Evolutionary conservation across 2,113 vertebrate genomes (phyloP).

Genomic region (Seriola dumerili): DNA sequence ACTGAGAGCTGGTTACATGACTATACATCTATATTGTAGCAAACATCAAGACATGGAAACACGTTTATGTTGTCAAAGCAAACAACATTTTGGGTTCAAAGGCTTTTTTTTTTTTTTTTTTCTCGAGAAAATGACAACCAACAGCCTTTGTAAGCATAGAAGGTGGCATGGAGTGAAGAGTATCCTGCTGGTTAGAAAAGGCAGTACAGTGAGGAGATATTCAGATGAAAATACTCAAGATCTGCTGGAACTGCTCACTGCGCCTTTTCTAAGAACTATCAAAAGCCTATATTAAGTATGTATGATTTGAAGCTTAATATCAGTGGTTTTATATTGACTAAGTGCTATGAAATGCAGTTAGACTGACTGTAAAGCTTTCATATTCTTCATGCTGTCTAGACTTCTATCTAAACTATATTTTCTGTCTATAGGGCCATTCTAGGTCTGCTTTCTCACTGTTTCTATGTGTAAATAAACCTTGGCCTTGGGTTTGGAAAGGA

Average conservation of each 20-base stretch:
- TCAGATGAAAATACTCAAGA: not conserved
- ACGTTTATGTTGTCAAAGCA: not conserved
- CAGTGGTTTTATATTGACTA: not conserved
- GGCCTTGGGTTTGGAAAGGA: not conserved
- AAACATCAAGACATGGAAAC: not conserved
- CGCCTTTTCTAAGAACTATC: not conserved
- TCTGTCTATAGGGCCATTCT: not conserved
- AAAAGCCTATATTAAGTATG: slow-evolving; percentile 9
- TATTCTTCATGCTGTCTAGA: not conserved
- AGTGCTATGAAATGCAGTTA: not conserved
- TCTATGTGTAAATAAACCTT: not conserved
- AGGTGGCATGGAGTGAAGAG: not conserved
- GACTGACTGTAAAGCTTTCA: not conserved
- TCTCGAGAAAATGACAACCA: not conserved
- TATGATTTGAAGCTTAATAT: not conserved
- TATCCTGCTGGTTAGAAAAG: not conserved
- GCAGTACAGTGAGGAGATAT: not conserved
- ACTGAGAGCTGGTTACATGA: not conserved
- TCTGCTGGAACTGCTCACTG: not conserved
- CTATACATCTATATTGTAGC: not conserved
- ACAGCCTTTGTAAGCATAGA: not conserved
- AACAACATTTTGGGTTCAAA: not conserved
- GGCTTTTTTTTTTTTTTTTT: not conserved
- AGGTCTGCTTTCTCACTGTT: slow-evolving; percentile 1
- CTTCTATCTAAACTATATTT: not conserved